Percentiles rank a stretch among this genome's conserved stretches.
These are phyloP conservation scores for Aelia acuminata DNA, from an alignment of 2,888 invertebrate species.

Conservation along the genomic window DNA sequence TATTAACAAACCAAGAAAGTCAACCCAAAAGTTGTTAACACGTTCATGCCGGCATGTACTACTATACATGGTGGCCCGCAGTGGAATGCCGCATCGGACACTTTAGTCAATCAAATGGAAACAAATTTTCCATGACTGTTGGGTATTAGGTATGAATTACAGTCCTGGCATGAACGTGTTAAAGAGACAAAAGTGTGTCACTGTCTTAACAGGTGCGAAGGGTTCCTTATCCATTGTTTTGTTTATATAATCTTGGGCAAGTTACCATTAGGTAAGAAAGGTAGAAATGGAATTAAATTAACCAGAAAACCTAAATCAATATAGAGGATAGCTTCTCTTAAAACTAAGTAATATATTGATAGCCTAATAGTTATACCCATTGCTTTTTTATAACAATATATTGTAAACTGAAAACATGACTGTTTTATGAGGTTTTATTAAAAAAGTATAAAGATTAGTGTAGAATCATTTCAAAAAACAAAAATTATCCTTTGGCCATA, in stretches of 20 bases:
- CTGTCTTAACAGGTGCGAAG: neutral
- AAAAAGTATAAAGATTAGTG: neutral
- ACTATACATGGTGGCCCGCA: no score
- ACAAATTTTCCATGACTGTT: no score
- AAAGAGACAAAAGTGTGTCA: neutral
- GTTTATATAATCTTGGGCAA: neutral
- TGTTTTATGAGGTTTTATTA: conserved; percentile 19
- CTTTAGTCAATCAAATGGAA: no score
- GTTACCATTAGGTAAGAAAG: conserved; percentile 21
- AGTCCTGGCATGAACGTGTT: no score
- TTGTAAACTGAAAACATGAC: conserved; percentile 24
- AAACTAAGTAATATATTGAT: neutral
- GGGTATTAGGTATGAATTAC: no score
- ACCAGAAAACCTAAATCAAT: neutral
- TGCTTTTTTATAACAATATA: neutral
- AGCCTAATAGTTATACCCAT: neutral
- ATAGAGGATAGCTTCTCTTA: neutral
- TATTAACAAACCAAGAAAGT: no score
- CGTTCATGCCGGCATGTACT: no score
- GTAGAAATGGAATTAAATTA: neutral
- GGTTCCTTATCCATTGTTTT: neutral
- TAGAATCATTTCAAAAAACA: neutral
- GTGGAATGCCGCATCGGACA: no score
- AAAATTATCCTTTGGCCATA: neutral
- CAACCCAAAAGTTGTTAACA: no score